These are phyloP conservation scores for Pseudomyrmex gracilis DNA, from an alignment of 1,140 invertebrate species.

Conservation along the genomic window DNA sequence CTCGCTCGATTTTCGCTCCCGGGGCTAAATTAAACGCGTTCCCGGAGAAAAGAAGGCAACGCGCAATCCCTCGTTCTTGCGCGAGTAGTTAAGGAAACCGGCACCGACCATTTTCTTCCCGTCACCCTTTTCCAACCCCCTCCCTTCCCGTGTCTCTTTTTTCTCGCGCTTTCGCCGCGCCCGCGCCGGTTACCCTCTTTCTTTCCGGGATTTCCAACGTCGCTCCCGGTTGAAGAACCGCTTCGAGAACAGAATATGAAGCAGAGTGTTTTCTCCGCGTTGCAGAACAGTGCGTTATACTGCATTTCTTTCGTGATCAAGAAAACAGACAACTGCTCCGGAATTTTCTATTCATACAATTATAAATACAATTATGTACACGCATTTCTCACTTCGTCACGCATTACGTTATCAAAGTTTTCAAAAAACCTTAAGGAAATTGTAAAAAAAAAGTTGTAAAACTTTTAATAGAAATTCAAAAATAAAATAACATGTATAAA, in stretches of 20 bases:
- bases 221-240: background rate
- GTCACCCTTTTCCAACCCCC: constrained; percentile 28
- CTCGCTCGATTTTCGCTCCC: constrained; percentile 68
- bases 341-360: no score
- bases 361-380: no score
- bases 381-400: no score
- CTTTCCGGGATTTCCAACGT: constrained; percentile 23
- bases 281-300: constrained; percentile 3
- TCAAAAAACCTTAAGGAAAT: no score
- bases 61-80: constrained; percentile 61
- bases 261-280: background rate
- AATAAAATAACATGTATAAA: no score
- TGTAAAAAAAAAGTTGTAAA: no score
- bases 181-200: background rate
- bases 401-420: no score
- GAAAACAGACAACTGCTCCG: no score
- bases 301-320: background rate
- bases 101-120: constrained; percentile 55
- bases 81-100: constrained; percentile 62
- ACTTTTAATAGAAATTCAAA: no score
- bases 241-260: constrained; percentile 41
- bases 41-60: constrained; percentile 61
- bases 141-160: background rate
- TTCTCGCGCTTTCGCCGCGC: constrained; percentile 17
- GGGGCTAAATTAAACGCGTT: constrained; percentile 70